A percentile compares a stretch with the other conserved stretches of the same genome.
Evolutionary conservation across 2,113 vertebrate species (phyloP).

Genomic region (Centropristis striata): DNA sequence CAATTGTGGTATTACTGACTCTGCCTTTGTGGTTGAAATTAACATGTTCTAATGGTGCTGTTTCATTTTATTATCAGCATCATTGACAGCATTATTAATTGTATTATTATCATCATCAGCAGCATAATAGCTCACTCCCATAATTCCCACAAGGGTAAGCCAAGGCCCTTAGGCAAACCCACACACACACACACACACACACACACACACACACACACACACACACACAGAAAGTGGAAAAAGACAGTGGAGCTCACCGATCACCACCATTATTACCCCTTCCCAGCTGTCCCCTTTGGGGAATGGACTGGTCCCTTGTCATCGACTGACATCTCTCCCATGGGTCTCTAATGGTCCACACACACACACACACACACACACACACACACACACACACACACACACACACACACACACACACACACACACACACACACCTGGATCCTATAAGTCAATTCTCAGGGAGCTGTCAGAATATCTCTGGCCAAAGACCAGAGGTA

Average conservation of each 20-base stretch:
- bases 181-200: not conserved
- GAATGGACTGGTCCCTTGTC: conserved; percentile 74
- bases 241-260: conserved; percentile 53
- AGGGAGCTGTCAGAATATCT: conserved; percentile 65
- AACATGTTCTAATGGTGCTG: not conserved
- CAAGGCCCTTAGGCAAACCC: not conserved
- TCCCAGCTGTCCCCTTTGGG: conserved; percentile 80
- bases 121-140: conserved; percentile 6
- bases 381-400: conserved; percentile 20
- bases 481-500: conserved; percentile 57
- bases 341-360: conserved; percentile 70
- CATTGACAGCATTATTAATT: conserved; percentile 1
- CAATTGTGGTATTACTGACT: not conserved
- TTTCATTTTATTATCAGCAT: conserved; percentile 4
- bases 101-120: conserved; percentile 10
- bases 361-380: conserved; percentile 12
- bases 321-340: conserved; percentile 76
- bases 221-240: conserved; percentile 33
- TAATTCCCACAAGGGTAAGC: conserved; percentile 16
- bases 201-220: conserved; percentile 23
- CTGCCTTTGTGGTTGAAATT: not conserved
- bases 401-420: conserved; percentile 17
- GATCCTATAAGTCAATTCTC: conserved; percentile 44
- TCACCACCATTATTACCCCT: conserved; percentile 73
- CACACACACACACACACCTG: conserved; percentile 44